Percentiles rank a stretch among this genome's conserved stretches.
phyloP scores from a whole-genome alignment of 2,888 invertebrate species.

The Hypolimnas misippus region DNA sequence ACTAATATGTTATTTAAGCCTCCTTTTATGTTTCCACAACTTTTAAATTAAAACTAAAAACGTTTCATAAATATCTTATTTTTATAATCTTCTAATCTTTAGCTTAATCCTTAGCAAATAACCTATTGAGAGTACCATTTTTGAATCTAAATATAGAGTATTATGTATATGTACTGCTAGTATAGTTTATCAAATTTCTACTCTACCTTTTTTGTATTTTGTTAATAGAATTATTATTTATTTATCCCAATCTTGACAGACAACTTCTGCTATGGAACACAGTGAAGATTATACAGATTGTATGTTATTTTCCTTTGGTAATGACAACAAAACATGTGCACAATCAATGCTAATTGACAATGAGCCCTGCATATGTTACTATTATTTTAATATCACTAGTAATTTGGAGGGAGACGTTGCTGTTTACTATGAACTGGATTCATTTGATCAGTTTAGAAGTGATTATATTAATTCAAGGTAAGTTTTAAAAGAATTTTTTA shows the following conservation, averaged over 20 bases:
- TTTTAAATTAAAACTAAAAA: no score
- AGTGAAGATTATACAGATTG: conserved; percentile 29
- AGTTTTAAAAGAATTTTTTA: neutral
- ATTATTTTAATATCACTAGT: conserved; percentile 18
- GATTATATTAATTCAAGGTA: conserved; percentile 37
- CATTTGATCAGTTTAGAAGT: conserved; percentile 29
- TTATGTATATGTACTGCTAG: no score
- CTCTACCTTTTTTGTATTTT: neutral
- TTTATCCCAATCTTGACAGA: conserved; percentile 1
- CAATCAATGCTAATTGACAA: neutral
- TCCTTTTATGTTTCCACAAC: no score
- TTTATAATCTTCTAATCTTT: no score
- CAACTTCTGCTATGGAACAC: conserved; percentile 7
- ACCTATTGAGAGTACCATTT: no score
- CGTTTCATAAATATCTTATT: no score
- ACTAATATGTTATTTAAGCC: no score
- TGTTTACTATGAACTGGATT: conserved; percentile 38
- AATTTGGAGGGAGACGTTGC: conserved; percentile 29
- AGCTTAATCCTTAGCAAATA: no score
- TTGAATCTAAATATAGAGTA: no score
- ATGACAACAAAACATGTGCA: conserved; percentile 3
- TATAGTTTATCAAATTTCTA: no score
- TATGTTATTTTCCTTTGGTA: neutral
- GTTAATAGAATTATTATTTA: neutral
- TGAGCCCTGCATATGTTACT: conserved; percentile 12